Evolutionary conservation across 64 coral and sea anemone genomes (phyloP), one percentile per base, ranked within the genome.

Genomic region (Trachythela sp.): DNA sequence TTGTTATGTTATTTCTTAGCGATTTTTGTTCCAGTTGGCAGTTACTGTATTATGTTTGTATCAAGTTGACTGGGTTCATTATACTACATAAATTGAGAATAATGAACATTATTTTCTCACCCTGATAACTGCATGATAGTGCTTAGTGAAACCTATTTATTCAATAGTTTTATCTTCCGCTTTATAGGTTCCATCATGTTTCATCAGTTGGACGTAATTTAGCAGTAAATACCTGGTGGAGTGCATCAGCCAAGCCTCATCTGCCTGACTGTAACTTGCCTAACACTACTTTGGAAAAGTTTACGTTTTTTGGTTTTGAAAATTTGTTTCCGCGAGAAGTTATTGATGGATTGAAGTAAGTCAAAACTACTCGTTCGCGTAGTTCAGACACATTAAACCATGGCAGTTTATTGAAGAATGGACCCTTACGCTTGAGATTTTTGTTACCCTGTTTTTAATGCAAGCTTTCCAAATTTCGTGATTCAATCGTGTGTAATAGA

Each of bases 151-250:
- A n/a, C n/a, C n/a, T n/a, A n/a, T n/a, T n/a, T n/a, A n/a, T n/a
- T n/a, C n/a, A n/a, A 45, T 45, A 6, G 42, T 45, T 6, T 45
- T 45, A 11, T 11, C 59, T 7, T 68, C n/a, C n/a, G 5, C 30
- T 68, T 68, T 2, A 4, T 9, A 80, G 75, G 75, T 80, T 14
- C 30, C 75, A 80, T 80, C 75, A 80, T 80, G 75, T 80, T 18
- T 80, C 37, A 80, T 80, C 75, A 80, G 37, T 36, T 34, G 75
- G 75, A 37, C 26, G 75, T 34, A 80, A 80, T 29, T 15, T 80
- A 37, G 75, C 75, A 17, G 75, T 80, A 35, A 80, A 80, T 30
- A 80, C 35, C 35, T 80, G 75, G 75, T 80, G 75, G 75, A 80
- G 75, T 80, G 20, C 75, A 11, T 80, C 75, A 80, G 75, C 75